Percentiles rank a stretch among this genome's conserved stretches.
phyloP scores from a whole-genome alignment of 2,797 vertebrate species.

The Oreortyx pictus region DNA sequence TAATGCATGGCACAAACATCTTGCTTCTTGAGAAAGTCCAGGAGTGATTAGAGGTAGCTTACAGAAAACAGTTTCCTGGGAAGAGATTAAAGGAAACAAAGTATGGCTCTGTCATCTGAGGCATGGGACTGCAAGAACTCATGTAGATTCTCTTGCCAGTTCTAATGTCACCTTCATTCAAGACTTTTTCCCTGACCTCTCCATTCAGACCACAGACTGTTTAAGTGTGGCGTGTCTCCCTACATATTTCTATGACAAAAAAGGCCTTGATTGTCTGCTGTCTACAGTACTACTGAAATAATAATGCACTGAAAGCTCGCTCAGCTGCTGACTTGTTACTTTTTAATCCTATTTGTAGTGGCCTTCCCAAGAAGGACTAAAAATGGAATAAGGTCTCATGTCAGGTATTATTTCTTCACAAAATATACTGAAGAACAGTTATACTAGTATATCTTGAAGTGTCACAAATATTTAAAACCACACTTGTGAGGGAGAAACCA shows the following conservation, averaged over 20 bases:
- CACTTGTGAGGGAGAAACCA: neutral
- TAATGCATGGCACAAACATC: neutral
- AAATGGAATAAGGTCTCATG: neutral
- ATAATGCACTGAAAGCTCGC: neutral
- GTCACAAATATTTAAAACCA: conserved; percentile 6
- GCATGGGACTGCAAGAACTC: neutral
- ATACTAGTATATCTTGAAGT: neutral
- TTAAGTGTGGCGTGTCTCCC: neutral
- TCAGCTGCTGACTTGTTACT: neutral
- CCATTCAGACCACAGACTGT: neutral
- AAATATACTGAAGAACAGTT: neutral
- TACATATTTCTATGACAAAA: neutral
- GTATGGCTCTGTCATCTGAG: neutral
- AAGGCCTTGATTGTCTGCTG: neutral
- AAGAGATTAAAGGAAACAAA: neutral
- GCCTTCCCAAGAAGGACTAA: neutral
- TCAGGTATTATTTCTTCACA: neutral
- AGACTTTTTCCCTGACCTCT: neutral
- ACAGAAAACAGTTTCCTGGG: neutral
- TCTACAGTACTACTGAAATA: neutral
- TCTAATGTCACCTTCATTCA: neutral
- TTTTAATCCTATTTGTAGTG: neutral
- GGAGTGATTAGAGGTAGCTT: neutral
- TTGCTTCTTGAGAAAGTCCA: neutral
- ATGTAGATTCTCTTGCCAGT: neutral